Conservation (phyloP, 1,140 invertebrate species). For the Pristionchus pacificus region DNA sequence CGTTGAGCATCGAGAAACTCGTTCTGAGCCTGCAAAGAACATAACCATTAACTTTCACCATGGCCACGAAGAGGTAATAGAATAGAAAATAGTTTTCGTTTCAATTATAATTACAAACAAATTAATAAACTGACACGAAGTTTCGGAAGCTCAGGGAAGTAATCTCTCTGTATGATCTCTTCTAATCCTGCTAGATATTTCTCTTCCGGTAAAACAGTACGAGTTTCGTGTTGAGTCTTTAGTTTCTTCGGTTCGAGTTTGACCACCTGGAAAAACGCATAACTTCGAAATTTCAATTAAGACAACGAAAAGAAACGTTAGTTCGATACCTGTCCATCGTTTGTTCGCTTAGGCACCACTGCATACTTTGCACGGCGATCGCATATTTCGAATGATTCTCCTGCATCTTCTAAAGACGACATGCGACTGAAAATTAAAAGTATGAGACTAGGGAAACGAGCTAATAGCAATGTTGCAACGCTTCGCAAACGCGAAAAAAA, state of each 20-base stretch:
- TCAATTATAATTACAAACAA: neutral
- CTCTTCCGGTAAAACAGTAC: conserved; percentile 56
- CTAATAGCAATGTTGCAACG: no score
- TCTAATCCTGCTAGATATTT: conserved; percentile 71
- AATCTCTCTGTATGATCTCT: conserved; percentile 92
- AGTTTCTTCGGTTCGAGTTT: conserved; percentile 33
- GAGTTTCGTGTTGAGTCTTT: conserved; percentile 23
- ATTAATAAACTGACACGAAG: conserved; percentile 63
- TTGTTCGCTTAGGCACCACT: conserved; percentile 19
- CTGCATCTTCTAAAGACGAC: conserved; percentile 32
- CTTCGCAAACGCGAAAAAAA: no score
- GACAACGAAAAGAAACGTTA: neutral
- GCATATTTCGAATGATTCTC: no score
- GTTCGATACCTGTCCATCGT: conserved; percentile 25
- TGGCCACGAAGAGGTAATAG: no score
- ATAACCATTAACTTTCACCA: conserved; percentile 4
- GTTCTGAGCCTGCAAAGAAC: conserved; percentile 71
- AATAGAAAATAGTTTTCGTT: neutral
- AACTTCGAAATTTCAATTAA: conserved; percentile 8
- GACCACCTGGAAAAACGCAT: conserved; percentile 33
- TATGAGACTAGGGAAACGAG: neutral
- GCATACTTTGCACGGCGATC: conserved; percentile 19
- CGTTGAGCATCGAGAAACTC: conserved; percentile 85
- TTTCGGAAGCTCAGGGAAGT: conserved; percentile 90
- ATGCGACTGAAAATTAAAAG: no score